Evolutionary conservation across 2,888 invertebrate species (phyloP).

Genomic region (Epinotia demarniana): DNA sequence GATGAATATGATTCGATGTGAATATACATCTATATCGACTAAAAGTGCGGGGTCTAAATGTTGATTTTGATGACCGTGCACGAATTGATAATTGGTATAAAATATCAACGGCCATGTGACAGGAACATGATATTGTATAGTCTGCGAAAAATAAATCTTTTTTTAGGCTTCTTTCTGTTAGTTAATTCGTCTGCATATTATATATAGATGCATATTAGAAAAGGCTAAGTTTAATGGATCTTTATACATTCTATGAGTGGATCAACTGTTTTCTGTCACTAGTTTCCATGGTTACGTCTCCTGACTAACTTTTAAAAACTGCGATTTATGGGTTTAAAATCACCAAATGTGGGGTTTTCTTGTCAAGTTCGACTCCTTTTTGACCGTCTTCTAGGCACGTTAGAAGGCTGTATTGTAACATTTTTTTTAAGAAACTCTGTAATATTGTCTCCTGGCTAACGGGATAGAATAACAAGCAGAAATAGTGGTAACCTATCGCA

Average conservation of each 20-base stretch:
- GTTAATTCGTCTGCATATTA: neutral
- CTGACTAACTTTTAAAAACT: too few relatives aligned
- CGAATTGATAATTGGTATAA: constrained; percentile 17
- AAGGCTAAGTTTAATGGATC: neutral
- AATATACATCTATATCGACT: constrained; percentile 10
- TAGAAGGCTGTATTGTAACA: too few relatives aligned
- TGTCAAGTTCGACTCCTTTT: too few relatives aligned
- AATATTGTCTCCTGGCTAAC: too few relatives aligned
- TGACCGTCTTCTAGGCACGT: too few relatives aligned
- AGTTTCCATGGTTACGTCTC: too few relatives aligned
- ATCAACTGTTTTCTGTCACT: too few relatives aligned
- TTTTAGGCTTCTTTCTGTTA: neutral
- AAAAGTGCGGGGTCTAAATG: constrained; percentile 7
- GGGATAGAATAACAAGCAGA: too few relatives aligned
- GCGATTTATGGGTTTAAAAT: too few relatives aligned
- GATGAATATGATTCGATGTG: constrained; percentile 17
- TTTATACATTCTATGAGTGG: neutral
- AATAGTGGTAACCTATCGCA: too few relatives aligned
- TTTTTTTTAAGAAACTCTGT: too few relatives aligned
- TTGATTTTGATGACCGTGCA: constrained; percentile 1
- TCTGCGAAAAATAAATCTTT: neutral
- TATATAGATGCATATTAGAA: neutral
- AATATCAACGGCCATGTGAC: constrained; percentile 1
- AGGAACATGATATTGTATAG: neutral
- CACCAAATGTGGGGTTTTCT: too few relatives aligned